Conservation (phyloP, 2,888 invertebrate species). For the Orthosia cruda region DNA sequence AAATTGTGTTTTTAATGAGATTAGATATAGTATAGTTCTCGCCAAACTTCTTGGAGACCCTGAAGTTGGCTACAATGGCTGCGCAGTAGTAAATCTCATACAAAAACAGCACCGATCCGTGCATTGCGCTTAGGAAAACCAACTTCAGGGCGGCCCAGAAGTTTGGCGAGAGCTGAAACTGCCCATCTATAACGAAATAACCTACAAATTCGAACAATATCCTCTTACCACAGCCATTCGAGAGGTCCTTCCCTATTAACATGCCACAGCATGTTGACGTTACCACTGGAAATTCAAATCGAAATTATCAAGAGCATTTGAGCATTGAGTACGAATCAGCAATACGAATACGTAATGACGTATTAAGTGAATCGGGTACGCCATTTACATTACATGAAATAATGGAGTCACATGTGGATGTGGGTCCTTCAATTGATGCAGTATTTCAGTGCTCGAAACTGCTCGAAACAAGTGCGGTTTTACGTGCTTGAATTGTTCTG, state of each 20-base stretch:
- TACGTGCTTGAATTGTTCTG: not conserved
- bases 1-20: no score
- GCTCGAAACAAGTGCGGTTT: not conserved
- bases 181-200: not conserved
- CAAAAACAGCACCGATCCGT: no score
- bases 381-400: slow-evolving; percentile 21
- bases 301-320: slow-evolving; percentile 44
- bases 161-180: no score
- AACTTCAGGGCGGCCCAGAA: no score
- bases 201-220: not conserved
- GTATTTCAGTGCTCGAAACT: slow-evolving; percentile 7
- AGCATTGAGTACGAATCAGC: slow-evolving; percentile 44
- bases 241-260: not conserved
- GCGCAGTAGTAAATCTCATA: no score
- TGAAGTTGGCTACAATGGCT: no score
- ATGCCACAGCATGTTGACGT: slow-evolving; percentile 2
- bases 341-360: slow-evolving; percentile 47
- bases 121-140: no score
- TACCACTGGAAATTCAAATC: slow-evolving; percentile 35
- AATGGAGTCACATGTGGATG: slow-evolving; percentile 13
- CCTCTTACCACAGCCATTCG: not conserved
- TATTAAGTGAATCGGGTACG: slow-evolving; percentile 34
- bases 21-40: no score
- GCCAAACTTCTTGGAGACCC: not conserved
- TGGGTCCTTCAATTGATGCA: slow-evolving; percentile 16